phyloP scores from a whole-genome alignment of 2,113 vertebrate species.

The Drymodes brunneopygia region DNA sequence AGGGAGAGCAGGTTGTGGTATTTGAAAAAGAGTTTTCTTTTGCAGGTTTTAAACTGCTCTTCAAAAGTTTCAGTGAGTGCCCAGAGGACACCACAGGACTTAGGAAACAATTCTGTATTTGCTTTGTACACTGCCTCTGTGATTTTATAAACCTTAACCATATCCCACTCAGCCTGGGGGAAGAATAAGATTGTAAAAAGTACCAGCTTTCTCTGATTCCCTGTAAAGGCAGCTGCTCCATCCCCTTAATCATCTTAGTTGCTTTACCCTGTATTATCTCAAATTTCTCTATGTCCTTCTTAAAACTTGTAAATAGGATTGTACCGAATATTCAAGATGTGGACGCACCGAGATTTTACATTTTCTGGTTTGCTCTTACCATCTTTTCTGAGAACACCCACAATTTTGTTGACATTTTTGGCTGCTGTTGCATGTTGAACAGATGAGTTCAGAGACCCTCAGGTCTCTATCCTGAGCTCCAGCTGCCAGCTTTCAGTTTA shows the following conservation, averaged over 20 bases:
- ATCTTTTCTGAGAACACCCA: neutral
- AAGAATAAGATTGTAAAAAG: neutral
- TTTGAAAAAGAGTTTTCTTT: neutral
- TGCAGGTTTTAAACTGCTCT: neutral
- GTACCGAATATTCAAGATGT: neutral
- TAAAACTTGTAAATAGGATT: neutral
- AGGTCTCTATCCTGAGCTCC: neutral
- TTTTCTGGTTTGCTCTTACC: neutral
- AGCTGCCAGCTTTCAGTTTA: neutral
- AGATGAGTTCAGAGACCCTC: neutral
- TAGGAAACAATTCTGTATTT: neutral
- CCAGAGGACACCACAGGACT: neutral
- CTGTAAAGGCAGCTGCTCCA: neutral
- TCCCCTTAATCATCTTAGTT: neutral
- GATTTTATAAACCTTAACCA: neutral
- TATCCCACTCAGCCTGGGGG: neutral
- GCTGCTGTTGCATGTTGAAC: neutral
- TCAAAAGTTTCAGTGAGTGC: neutral
- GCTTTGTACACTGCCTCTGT: neutral
- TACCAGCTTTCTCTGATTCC: neutral
- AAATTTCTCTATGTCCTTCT: neutral
- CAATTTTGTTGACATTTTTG: neutral
- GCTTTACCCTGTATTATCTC: neutral
- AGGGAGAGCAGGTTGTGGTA: neutral
- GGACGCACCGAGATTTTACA: neutral